A percentile compares a stretch with the other conserved stretches of the same genome.
phyloP scores from a whole-genome alignment of 2,113 vertebrate species.

The Salvelinus namaycush region DNA sequence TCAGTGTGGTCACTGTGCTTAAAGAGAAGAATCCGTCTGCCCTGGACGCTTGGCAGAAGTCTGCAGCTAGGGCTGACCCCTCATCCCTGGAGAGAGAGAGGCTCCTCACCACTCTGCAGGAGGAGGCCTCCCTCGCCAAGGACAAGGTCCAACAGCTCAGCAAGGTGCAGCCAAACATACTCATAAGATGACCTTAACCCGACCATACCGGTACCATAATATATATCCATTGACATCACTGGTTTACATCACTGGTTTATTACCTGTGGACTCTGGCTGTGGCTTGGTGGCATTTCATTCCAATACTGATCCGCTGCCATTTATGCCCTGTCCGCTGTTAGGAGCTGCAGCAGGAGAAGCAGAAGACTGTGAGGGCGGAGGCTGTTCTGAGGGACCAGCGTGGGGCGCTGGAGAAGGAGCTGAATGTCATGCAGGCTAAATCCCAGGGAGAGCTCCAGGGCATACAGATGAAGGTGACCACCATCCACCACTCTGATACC shows the following conservation, averaged over 20 bases:
- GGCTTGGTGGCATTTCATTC: background rate
- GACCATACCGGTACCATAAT: too few species aligned
- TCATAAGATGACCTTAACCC: too few species aligned
- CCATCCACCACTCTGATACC: too few species aligned
- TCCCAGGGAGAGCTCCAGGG: constrained; percentile 87
- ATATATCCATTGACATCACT: too few species aligned
- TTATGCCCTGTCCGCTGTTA: constrained; percentile 49
- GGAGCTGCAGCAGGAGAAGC: constrained; percentile 80
- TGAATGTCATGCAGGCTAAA: constrained; percentile 87
- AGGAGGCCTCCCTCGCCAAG: constrained; percentile 85
- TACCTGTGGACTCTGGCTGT: background rate
- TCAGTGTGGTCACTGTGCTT: constrained; percentile 83
- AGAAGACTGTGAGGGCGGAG: constrained; percentile 83
- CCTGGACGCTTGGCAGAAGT: constrained; percentile 80
- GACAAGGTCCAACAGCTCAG: constrained; percentile 94
- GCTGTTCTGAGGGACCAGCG: constrained; percentile 87
- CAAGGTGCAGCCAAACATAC: constrained; percentile 68
- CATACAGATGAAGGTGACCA: constrained; percentile 90
- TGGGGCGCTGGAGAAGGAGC: constrained; percentile 86
- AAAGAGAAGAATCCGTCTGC: constrained; percentile 86
- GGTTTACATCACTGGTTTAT: too few species aligned
- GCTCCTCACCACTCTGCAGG: constrained; percentile 81
- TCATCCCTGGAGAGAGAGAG: constrained; percentile 87
- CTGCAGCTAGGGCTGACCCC: constrained; percentile 82
- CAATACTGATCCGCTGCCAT: background rate